These are phyloP conservation scores for Equus quagga DNA, from an alignment of 2,113 vertebrate species.

Conservation along the genomic window DNA sequence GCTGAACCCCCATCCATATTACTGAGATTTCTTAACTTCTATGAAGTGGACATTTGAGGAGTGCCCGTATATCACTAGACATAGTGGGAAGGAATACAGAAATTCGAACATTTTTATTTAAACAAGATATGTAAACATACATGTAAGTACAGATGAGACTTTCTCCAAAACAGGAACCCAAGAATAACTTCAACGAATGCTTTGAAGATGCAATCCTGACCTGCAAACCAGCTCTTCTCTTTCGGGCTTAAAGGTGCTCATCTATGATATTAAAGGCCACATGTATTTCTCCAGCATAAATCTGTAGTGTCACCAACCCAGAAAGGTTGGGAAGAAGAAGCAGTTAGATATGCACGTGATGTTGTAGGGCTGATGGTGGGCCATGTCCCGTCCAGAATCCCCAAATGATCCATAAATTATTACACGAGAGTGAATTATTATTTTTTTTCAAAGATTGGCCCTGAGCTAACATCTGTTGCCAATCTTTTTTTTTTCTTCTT, in stretches of 20 bases:
- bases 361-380: neutral
- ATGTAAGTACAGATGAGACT: neutral
- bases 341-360: neutral
- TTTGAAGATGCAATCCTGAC: neutral
- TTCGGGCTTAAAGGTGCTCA: neutral
- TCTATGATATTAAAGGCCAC: neutral
- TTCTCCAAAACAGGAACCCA: neutral
- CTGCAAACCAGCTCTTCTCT: neutral
- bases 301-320: neutral
- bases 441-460: neutral
- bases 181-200: neutral
- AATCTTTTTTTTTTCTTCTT: no score
- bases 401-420: neutral
- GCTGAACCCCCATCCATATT: neutral
- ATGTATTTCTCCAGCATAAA: neutral
- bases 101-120: slow-evolving; percentile 7
- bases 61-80: neutral
- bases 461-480: no score
- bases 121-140: neutral
- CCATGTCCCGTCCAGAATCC: neutral
- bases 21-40: neutral
- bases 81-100: neutral
- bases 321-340: neutral
- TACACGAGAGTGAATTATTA: slow-evolving; percentile 24
- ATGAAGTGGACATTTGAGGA: neutral